These are phyloP conservation scores for Ctenopoma kingsleyae DNA, from an alignment of 2,797 vertebrate genomes.

Conservation along the genomic window DNA sequence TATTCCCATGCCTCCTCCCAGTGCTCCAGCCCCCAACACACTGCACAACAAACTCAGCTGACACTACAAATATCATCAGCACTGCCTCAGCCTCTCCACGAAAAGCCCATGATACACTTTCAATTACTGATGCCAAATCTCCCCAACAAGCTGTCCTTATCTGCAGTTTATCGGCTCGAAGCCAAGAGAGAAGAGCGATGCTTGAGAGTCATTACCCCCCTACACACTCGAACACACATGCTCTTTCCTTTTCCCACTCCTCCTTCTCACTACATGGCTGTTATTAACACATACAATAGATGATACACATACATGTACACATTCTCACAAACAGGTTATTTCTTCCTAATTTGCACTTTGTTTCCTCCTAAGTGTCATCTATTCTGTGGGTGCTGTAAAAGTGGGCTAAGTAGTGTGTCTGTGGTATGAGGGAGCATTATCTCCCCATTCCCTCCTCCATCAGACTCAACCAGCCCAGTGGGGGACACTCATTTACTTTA, in stretches of 20 bases:
- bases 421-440: slow-evolving; percentile 66
- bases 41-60: slow-evolving; percentile 56
- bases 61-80: slow-evolving; percentile 68
- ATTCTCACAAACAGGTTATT: slow-evolving; percentile 36
- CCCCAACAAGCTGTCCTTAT: slow-evolving; percentile 66
- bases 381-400: slow-evolving; percentile 71
- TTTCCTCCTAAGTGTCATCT: slow-evolving; percentile 64
- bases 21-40: slow-evolving; percentile 5
- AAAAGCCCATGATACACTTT: slow-evolving; percentile 65
- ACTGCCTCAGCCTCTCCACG: slow-evolving; percentile 42
- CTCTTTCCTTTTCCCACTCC: slow-evolving; percentile 40
- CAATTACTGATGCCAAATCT: slow-evolving; percentile 72
- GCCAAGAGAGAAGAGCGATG: slow-evolving; percentile 55
- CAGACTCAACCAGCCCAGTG: slow-evolving; percentile 77
- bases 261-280: slow-evolving; percentile 36
- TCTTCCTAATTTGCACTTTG: slow-evolving; percentile 65
- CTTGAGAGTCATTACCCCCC: slow-evolving; percentile 66
- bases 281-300: slow-evolving; percentile 41
- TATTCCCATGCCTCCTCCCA: slow-evolving; percentile 62
- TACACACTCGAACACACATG: slow-evolving; percentile 40
- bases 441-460: slow-evolving; percentile 73
- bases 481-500: slow-evolving; percentile 84
- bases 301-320: slow-evolving; percentile 26
- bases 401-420: slow-evolving; percentile 73
- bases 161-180: slow-evolving; percentile 69